A percentile compares a stretch with the other conserved stretches of the same genome.
These are phyloP conservation scores for Aplochiton taeniatus DNA, from an alignment of 2,797 vertebrate species.

Conservation along the genomic window DNA sequence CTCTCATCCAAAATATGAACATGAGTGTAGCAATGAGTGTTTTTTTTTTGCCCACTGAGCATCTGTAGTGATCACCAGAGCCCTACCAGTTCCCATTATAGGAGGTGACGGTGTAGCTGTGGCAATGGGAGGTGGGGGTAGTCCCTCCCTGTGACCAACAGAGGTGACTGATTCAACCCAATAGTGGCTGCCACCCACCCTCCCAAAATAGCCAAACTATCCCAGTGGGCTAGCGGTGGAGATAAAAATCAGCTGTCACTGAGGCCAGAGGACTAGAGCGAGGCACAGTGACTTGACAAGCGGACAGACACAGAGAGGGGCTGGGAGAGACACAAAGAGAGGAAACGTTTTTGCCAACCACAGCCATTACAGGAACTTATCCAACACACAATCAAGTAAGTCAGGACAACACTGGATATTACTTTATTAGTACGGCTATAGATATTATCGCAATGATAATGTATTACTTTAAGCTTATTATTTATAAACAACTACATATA, in stretches of 20 bases:
- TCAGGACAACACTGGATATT: conserved; percentile 23
- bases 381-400: conserved; percentile 15
- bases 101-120: conserved; percentile 62
- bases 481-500: neutral
- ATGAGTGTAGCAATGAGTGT: neutral
- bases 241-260: conserved; percentile 87
- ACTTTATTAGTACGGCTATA: conserved; percentile 49
- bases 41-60: conserved; percentile 11
- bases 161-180: conserved; percentile 74
- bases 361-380: conserved; percentile 26
- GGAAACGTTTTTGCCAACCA: neutral
- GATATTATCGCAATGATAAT: neutral
- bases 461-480: neutral
- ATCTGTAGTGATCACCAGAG: conserved; percentile 48
- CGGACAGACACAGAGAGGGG: conserved; percentile 42
- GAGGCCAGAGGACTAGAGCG: conserved; percentile 62
- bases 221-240: conserved; percentile 61
- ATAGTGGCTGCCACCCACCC: conserved; percentile 63
- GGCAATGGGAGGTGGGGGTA: conserved; percentile 57
- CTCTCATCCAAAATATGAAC: conserved; percentile 36
- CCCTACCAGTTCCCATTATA: conserved; percentile 57
- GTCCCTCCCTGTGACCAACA: conserved; percentile 58
- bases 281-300: conserved; percentile 39
- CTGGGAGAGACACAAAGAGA: conserved; percentile 22
- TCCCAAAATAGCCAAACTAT: conserved; percentile 83